A percentile compares a stretch with the other conserved stretches of the same genome.
phyloP scores from a whole-genome alignment of 1,140 invertebrate species.

The Philotrypesis tridentata region DNA sequence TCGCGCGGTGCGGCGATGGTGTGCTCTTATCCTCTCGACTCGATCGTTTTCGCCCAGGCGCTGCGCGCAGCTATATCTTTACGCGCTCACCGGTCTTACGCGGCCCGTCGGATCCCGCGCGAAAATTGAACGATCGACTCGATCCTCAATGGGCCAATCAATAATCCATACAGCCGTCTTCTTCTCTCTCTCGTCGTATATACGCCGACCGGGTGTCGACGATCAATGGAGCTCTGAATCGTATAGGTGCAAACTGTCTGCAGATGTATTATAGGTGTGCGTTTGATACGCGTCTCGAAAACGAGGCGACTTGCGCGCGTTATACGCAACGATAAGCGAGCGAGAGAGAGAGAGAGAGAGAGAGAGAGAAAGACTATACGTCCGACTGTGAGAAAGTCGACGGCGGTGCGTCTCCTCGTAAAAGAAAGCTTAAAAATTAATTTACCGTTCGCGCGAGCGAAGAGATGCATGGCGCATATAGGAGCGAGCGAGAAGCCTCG shows the following conservation, averaged over 20 bases:
- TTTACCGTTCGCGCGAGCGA: conserved; percentile 36
- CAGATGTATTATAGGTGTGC: no score
- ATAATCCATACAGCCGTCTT: no score
- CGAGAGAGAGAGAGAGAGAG: no score
- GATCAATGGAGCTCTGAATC: not conserved
- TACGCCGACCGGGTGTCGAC: not conserved
- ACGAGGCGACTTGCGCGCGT: no score
- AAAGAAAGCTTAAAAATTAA: conserved; percentile 26
- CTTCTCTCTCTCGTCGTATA: no score
- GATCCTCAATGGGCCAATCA: no score
- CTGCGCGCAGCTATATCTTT: not conserved
- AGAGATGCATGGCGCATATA: not conserved
- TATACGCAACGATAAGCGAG: no score
- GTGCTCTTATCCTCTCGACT: conserved; percentile 4
- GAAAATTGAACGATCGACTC: no score
- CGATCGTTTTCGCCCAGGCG: conserved; percentile 29
- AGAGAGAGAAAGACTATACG: no score
- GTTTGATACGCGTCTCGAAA: no score
- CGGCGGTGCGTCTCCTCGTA: not conserved
- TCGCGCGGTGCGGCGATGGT: not conserved
- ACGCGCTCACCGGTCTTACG: not conserved
- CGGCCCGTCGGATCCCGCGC: not conserved
- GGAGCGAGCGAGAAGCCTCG: not conserved
- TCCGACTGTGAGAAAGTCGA: not conserved
- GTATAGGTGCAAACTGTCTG: no score